These are phyloP conservation scores for Anolis apletophallus DNA, from an alignment of 2,797 vertebrate species.

Conservation along the genomic window DNA sequence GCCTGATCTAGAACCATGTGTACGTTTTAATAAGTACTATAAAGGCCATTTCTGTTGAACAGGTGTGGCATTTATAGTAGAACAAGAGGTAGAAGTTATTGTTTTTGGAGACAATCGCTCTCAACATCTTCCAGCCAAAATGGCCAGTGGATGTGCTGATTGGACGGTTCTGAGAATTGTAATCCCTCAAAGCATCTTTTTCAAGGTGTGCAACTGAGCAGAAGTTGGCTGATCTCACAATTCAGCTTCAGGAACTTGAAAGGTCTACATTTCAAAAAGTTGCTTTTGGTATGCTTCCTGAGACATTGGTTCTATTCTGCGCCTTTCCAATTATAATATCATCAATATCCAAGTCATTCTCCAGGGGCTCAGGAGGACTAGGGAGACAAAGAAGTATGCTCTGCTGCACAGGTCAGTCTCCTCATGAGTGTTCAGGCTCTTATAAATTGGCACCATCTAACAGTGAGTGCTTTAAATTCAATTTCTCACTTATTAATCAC, in stretches of 20 bases:
- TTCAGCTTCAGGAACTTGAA: background rate
- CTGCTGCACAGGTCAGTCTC: background rate
- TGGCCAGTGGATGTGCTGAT: background rate
- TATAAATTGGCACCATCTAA: background rate
- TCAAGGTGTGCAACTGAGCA: background rate
- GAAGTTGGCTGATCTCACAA: background rate
- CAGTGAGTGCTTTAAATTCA: background rate
- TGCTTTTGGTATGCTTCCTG: background rate
- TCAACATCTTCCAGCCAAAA: background rate
- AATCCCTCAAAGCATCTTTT: background rate
- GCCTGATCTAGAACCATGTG: background rate
- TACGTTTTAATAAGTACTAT: background rate
- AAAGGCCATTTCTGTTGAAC: background rate
- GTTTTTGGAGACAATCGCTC: background rate
- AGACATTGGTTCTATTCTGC: background rate
- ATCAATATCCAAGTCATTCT: background rate
- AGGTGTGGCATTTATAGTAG: background rate
- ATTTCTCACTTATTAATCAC: no score
- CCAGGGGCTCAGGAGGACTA: no score
- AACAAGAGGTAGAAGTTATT: background rate
- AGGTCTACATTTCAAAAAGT: background rate
- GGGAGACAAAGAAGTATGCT: no score
- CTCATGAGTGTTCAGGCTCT: background rate
- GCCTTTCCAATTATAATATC: background rate
- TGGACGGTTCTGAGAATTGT: background rate